phyloP scores from a whole-genome alignment of 2,113 vertebrate species.

The Gorsachius goisagi region DNA sequence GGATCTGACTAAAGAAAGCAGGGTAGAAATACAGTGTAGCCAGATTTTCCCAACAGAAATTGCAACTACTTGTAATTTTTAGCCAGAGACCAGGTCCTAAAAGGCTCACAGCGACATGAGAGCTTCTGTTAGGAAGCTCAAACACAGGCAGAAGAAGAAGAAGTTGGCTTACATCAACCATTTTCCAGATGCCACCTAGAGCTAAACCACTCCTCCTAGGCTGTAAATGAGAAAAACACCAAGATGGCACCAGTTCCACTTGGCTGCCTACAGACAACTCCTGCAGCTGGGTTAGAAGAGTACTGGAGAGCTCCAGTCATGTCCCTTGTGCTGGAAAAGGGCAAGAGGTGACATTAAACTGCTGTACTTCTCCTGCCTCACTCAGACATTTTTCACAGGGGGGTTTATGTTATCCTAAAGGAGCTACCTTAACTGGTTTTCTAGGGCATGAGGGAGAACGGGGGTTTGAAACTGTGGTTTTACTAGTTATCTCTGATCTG shows the following conservation, averaged over 20 bases:
- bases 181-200: neutral
- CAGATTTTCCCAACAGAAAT: neutral
- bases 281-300: neutral
- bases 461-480: neutral
- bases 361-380: neutral
- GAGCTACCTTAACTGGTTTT: neutral
- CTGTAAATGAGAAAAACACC: neutral
- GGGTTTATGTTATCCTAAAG: neutral
- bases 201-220: neutral
- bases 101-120: neutral
- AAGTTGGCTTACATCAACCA: neutral
- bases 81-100: neutral
- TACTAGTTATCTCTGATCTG: neutral
- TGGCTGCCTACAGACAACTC: neutral
- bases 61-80: neutral
- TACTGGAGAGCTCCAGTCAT: neutral
- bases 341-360: neutral
- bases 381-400: neutral
- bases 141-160: neutral
- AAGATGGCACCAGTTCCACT: neutral
- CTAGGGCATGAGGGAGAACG: neutral
- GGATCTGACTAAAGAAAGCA: neutral
- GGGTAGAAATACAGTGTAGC: neutral
- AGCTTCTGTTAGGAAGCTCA: neutral
- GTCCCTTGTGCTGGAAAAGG: neutral